Conservation (phyloP, 2,113 vertebrate genomes). For the Hemibates koningsi region DNA sequence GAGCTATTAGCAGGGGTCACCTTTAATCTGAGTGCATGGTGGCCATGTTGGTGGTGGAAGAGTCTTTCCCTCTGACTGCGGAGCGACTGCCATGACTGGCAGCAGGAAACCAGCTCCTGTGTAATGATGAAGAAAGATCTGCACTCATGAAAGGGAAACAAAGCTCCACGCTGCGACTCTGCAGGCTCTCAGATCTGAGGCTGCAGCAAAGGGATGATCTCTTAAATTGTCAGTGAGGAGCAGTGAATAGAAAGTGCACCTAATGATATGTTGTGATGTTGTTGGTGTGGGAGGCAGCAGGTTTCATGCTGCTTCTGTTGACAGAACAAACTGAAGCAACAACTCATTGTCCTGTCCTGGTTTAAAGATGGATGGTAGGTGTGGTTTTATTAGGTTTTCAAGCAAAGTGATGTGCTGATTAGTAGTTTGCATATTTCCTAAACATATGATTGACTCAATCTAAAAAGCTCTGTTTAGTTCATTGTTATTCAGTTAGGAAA, state of each 20-base stretch:
- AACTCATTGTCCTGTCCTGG: not conserved
- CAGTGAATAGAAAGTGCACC: not conserved
- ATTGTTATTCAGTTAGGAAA: not conserved
- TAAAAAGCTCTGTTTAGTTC: not conserved
- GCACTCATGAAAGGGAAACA: not conserved
- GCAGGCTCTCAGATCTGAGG: not conserved
- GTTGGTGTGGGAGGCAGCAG: slow-evolving; percentile 1
- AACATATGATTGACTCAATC: not conserved
- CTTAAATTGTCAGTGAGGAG: slow-evolving; percentile 5
- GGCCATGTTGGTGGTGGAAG: not conserved
- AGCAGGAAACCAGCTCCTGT: slow-evolving; percentile 4
- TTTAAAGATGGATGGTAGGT: not conserved
- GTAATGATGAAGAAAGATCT: not conserved
- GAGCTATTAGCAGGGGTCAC: slow-evolving; percentile 19
- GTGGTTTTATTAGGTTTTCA: not conserved
- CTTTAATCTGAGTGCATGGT: slow-evolving; percentile 7
- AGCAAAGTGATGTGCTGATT: not conserved
- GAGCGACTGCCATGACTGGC: not conserved
- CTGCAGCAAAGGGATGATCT: not conserved
- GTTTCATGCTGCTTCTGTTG: not conserved
- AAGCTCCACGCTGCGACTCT: not conserved
- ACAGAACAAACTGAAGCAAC: slow-evolving; percentile 3
- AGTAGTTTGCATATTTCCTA: not conserved
- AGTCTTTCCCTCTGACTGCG: not conserved
- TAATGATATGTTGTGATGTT: slow-evolving; percentile 33